phyloP scores from a whole-genome alignment of 2,888 invertebrate species.

The Nycteola revayana region DNA sequence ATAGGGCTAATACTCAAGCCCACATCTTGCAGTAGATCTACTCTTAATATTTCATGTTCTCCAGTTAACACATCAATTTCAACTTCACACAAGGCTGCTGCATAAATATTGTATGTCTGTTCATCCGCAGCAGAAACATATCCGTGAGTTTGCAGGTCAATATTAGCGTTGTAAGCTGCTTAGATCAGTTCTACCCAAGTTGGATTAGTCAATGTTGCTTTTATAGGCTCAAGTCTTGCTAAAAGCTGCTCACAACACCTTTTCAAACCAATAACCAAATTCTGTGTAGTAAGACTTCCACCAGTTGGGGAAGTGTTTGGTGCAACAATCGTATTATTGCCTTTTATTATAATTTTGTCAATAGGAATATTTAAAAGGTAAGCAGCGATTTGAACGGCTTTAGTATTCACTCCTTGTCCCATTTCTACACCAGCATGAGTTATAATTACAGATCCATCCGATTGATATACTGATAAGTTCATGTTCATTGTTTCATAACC shows the following conservation, averaged over 20 bases:
- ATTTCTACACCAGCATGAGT: slow-evolving; percentile 87
- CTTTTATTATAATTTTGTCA: slow-evolving; percentile 84
- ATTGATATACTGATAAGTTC: slow-evolving; percentile 35
- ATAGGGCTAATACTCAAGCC: slow-evolving; percentile 84
- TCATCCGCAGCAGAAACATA: slow-evolving; percentile 24
- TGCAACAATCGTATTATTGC: slow-evolving; percentile 79
- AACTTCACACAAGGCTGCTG: slow-evolving; percentile 83
- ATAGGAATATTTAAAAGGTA: slow-evolving; percentile 84
- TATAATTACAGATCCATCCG: slow-evolving; percentile 86
- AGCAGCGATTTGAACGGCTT: slow-evolving; percentile 84
- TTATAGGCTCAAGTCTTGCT: slow-evolving; percentile 30
- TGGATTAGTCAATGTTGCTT: slow-evolving; percentile 42
- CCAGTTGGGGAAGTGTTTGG: slow-evolving; percentile 86
- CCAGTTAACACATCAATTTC: slow-evolving; percentile 89
- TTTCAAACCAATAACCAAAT: slow-evolving; percentile 35
- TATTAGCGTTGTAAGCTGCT: slow-evolving; percentile 54
- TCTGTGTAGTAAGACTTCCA: slow-evolving; percentile 73
- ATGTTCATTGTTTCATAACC: slow-evolving; percentile 3
- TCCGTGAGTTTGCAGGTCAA: slow-evolving; percentile 50
- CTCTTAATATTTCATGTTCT: slow-evolving; percentile 80
- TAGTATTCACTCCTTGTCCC: slow-evolving; percentile 90
- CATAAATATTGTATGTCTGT: slow-evolving; percentile 63
- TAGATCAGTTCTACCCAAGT: slow-evolving; percentile 74
- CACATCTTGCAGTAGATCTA: slow-evolving; percentile 84
- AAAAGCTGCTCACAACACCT: slow-evolving; percentile 31